Percentiles rank a stretch among this genome's conserved stretches.
Evolutionary conservation across 2,797 vertebrate genomes (phyloP).

Genomic region (Helicolenus hilgendorfi): DNA sequence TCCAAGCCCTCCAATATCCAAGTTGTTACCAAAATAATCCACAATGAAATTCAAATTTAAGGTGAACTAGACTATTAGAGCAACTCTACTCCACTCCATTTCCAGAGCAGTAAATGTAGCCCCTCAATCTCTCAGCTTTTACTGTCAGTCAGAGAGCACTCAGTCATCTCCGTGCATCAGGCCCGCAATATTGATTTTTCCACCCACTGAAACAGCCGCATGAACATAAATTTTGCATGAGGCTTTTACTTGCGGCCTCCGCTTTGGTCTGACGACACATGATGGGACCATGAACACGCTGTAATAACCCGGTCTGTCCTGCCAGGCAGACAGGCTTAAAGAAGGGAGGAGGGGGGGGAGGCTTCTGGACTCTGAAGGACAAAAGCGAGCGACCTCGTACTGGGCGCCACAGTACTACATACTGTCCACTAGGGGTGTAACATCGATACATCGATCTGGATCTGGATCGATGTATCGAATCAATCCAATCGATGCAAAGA

Average conservation of each 20-base stretch:
- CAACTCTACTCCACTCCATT: slow-evolving; percentile 94
- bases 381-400: slow-evolving; percentile 57
- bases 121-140: slow-evolving; percentile 97
- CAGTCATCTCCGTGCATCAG: slow-evolving; percentile 98
- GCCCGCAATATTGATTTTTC: slow-evolving; percentile 99
- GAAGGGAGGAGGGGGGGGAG: slow-evolving; percentile 87
- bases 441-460: no score
- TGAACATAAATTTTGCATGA: slow-evolving; percentile 99
- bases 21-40: slow-evolving; percentile 96
- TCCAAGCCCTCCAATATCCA: slow-evolving; percentile 92
- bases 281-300: slow-evolving; percentile 95
- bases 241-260: slow-evolving; percentile 96
- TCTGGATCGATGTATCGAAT: no score
- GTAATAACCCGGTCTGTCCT: slow-evolving; percentile 94
- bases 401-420: slow-evolving; percentile 1
- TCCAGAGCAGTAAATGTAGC: slow-evolving; percentile 94
- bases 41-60: slow-evolving; percentile 96
- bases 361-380: slow-evolving; percentile 75
- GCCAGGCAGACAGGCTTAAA: slow-evolving; percentile 80
- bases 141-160: slow-evolving; percentile 99
- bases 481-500: no score
- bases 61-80: slow-evolving; percentile 94
- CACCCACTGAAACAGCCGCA: slow-evolving; percentile 99
- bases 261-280: slow-evolving; percentile 97
- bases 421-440: not conserved